Base-by-base conservation (phyloP, 2,113 vertebrate species). In the Nesogale talazaci region DNA sequence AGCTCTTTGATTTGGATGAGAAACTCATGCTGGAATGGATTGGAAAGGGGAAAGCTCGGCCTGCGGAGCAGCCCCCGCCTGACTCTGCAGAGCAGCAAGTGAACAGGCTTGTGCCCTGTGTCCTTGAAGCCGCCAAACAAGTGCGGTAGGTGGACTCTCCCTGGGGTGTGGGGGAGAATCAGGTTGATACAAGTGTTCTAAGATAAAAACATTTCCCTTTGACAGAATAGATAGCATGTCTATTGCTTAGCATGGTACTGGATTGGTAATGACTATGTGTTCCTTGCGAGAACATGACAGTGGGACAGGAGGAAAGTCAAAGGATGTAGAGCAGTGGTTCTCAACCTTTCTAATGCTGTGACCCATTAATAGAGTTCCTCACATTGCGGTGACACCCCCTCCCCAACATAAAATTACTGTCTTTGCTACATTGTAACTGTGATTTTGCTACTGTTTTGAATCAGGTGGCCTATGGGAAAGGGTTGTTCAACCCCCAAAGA, bases 1-100 rank as follows among this genome's bases (percentile, higher is more conserved):
- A 99, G 90, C 97, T 99, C 29, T 99, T 99, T 97, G 99, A 99
- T 96, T 97, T 99, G 88, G 99, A 99, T 90, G 99, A 99, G 96
- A 99, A 99, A 69, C 92, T 99, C 67, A 99, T 99, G 99, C 98
- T 98, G 96, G 98, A 96, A 70, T 99, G 99, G 99, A 98, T 99
- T 97, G 98, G 96, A 95, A 98, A 90, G 0, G 96, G 97, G 61
- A 74, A 95, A 63, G 38, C 87, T 86, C 95, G 19, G 10, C 84
- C 96, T 52, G 77, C 86, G 34, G 97, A 93, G 56, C 96, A 96
- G 0, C 91, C 95, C 31, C 93, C 59, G 12, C 97, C 97, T 80
- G 98, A 98, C 79, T 96, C 97, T 3, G 97, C 98, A 94, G 98
- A 98, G 22, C 82, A 98, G 67, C 96, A 96, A 23, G 93, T 95